Conservation (phyloP, 2,113 vertebrate genomes). For the Solea senegalensis region DNA sequence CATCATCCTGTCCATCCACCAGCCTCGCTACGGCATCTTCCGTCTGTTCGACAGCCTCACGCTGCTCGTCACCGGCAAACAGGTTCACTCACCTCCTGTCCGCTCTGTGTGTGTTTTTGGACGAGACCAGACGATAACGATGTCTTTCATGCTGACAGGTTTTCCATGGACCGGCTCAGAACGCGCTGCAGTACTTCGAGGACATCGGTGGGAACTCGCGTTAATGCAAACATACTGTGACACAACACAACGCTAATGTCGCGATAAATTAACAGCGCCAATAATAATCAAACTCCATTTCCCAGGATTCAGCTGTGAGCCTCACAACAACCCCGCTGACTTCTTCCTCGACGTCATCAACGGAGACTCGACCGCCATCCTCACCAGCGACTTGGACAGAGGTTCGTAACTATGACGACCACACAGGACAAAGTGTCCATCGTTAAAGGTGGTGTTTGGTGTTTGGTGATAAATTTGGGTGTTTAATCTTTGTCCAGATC, state of each 20-base stretch:
- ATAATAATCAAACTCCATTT: slow-evolving; percentile 25
- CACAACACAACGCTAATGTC: neutral
- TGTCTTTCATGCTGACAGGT: slow-evolving; percentile 65
- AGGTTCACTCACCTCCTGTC: slow-evolving; percentile 27
- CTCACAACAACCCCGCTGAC: slow-evolving; percentile 95
- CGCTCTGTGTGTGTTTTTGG: neutral
- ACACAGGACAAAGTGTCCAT: too few species aligned
- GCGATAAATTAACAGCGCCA: neutral
- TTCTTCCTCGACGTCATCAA: slow-evolving; percentile 97
- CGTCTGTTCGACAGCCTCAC: slow-evolving; percentile 85
- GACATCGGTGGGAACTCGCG: slow-evolving; percentile 78
- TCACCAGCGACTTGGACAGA: slow-evolving; percentile 39
- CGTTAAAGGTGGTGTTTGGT: neutral
- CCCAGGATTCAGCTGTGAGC: slow-evolving; percentile 89
- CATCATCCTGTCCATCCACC: slow-evolving; percentile 96
- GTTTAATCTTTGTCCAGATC: slow-evolving; percentile 14
- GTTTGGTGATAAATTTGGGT: too few species aligned
- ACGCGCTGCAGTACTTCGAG: slow-evolving; percentile 85
- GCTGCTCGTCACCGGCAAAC: slow-evolving; percentile 70
- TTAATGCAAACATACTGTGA: neutral
- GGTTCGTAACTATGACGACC: neutral
- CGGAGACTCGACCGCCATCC: slow-evolving; percentile 84
- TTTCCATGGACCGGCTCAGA: slow-evolving; percentile 86
- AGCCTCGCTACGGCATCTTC: slow-evolving; percentile 95
- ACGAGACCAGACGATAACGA: neutral